Evolutionary conservation across 2,888 invertebrate species (phyloP), one percentile per base, ranked within the genome.

Genomic region (Rotaria sp.): DNA sequence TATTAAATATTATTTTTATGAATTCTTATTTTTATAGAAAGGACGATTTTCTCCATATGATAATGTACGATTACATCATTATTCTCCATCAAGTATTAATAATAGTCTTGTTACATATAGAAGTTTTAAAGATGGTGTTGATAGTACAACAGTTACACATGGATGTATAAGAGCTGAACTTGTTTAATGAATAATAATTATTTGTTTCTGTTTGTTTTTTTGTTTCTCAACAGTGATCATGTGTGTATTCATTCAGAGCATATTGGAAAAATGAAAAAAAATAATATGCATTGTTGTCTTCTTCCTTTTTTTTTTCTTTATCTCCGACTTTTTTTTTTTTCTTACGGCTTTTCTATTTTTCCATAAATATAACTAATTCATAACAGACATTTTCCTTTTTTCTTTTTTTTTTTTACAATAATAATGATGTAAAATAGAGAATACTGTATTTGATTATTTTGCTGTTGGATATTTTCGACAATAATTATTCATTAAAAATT

Each of bases 31-130:
- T 41, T 75, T 38, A 4, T 80, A 80, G 80, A 80, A 80, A 35
- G 80, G 80, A n/a, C 80, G 80, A n/a, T 80, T 80, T 45, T 80
- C 80, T n/a, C 80, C 80, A 15, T 80, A 80, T n/a, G 80, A 80
- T 13, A 80, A 80, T 45, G 41, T 80, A 24, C 41, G 80, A 80
- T 45, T 80, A 45, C 24, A 80, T 80, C 45, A 24, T 80, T 45
- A 41, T 80, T 45, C 41, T n/a, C 80, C 41, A 45, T 24, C 80
- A 26, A 80, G 45, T 80, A 5, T 45, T 26, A n/a, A 45, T 45
- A 80, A 35, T 67, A 35, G 67, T 35, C 35, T 67, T 67, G 67
- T 80, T 11, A 80, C 80, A 45, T 80, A 80, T 45, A 21, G 45
- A 80, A 80, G 80, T 80, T 80, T 80, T 80, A 80, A 80, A 80